Conservation (phyloP, 2,888 invertebrate species). For the Ectobius pallidus region DNA sequence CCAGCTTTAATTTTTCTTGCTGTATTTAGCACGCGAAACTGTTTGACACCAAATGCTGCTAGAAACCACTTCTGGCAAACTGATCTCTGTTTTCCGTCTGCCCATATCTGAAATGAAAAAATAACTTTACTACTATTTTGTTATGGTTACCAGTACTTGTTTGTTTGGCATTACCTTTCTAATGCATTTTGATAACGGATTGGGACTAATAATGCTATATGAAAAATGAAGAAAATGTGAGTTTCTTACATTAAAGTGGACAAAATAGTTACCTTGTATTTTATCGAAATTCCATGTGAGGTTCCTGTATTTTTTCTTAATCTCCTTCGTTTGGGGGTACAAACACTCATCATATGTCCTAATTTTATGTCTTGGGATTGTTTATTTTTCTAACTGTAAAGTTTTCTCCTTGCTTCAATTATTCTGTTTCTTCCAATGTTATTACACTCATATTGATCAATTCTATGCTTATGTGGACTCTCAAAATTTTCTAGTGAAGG, state of each 20-base stretch:
- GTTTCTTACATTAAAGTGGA: conserved; percentile 3
- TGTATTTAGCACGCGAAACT: conserved; percentile 14
- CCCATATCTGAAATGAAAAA: not conserved
- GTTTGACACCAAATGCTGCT: conserved; percentile 5
- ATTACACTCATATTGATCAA: conserved; percentile 10
- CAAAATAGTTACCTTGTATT: too few relatives aligned
- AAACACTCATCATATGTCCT: too few relatives aligned
- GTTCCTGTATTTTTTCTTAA: conserved; percentile 3
- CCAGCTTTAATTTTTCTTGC: conserved; percentile 2
- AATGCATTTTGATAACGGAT: conserved; percentile 1
- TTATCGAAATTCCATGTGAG: not conserved
- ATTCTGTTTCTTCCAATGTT: conserved; percentile 5
- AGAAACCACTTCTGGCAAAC: conserved; percentile 11
- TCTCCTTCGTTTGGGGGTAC: conserved; percentile 5
- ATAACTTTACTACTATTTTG: not conserved
- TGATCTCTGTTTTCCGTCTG: conserved; percentile 11
- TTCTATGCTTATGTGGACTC: conserved; percentile 14
- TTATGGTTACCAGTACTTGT: not conserved
- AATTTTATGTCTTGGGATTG: conserved; percentile 2
- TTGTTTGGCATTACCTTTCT: not conserved
- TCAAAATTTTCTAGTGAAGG: not conserved
- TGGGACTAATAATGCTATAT: conserved; percentile 9
- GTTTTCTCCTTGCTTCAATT: conserved; percentile 8
- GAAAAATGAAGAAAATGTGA: too few relatives aligned
- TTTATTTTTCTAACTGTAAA: conserved; percentile 3